These are phyloP conservation scores for Xyliphius kryptos DNA, from an alignment of 2,113 vertebrate genomes.

Conservation along the genomic window DNA sequence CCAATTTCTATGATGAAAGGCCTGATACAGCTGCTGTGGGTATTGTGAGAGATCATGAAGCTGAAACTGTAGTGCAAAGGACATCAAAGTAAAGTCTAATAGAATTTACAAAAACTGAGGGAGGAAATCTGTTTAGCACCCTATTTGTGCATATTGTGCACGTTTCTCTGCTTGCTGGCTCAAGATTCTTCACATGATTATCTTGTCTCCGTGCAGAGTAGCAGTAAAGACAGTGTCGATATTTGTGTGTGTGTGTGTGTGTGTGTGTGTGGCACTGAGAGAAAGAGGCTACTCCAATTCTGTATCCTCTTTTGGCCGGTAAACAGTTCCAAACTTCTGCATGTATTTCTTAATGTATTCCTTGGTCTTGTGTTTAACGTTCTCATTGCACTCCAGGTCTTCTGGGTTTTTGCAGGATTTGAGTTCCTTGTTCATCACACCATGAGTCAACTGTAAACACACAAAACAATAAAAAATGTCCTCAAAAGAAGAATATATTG, in stretches of 20 bases:
- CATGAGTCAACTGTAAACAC: slow-evolving; percentile 82
- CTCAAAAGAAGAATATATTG: no score
- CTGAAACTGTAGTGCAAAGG: background rate
- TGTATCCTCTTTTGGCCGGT: slow-evolving; percentile 94
- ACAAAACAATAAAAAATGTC: no score
- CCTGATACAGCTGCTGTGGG: no score
- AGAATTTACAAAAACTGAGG: slow-evolving; percentile 43
- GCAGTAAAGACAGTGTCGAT: no score
- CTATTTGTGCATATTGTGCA: slow-evolving; percentile 40
- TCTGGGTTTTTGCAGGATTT: slow-evolving; percentile 96
- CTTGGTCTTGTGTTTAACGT: slow-evolving; percentile 98
- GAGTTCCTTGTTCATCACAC: slow-evolving; percentile 97
- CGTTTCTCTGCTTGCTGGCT: slow-evolving; percentile 12
- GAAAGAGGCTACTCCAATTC: slow-evolving; percentile 87
- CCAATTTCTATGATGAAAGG: no score
- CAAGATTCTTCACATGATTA: no score
- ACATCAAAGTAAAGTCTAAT: slow-evolving; percentile 42
- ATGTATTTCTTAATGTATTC: slow-evolving; percentile 99
- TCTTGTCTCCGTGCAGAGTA: slow-evolving; percentile 7
- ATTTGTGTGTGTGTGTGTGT: no score
- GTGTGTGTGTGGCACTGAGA: no score
- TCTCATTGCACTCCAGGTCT: slow-evolving; percentile 97
- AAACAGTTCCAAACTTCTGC: slow-evolving; percentile 91
- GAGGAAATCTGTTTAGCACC: slow-evolving; percentile 61
- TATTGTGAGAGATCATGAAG: no score